These are phyloP conservation scores for Montipora foliosa DNA, from an alignment of 64 coral and sea anemone genomes.

Conservation along the genomic window DNA sequence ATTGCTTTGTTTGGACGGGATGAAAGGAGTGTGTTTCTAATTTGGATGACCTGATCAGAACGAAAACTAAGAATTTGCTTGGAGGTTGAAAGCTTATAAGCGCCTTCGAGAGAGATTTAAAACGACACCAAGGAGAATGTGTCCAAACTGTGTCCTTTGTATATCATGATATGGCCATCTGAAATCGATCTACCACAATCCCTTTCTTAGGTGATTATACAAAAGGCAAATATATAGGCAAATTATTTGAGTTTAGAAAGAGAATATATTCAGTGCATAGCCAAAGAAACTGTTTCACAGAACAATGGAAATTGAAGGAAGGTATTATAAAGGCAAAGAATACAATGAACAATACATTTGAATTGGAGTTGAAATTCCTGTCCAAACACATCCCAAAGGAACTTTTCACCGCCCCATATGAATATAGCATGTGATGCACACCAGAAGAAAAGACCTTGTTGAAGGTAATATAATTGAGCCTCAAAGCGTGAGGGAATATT, in stretches of 20 bases:
- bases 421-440: background rate
- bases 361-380: background rate
- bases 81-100: too few species aligned
- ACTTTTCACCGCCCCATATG: background rate
- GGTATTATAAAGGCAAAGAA: background rate
- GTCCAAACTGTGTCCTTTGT: too few species aligned
- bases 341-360: conserved; percentile 10
- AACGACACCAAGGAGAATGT: too few species aligned
- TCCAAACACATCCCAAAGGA: background rate
- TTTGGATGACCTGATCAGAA: too few species aligned
- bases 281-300: background rate
- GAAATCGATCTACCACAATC: too few species aligned
- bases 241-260: background rate
- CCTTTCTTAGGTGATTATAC: too few species aligned
- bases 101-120: too few species aligned
- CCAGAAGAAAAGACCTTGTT: background rate
- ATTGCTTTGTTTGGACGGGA: background rate
- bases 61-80: too few species aligned
- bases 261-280: background rate
- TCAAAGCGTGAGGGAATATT: conserved; percentile 20
- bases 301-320: background rate
- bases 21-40: background rate
- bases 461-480: background rate
- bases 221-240: background rate
- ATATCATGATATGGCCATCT: too few species aligned